Base-by-base conservation (phyloP, 2,113 vertebrate species). In the Mus musculus region DNA sequence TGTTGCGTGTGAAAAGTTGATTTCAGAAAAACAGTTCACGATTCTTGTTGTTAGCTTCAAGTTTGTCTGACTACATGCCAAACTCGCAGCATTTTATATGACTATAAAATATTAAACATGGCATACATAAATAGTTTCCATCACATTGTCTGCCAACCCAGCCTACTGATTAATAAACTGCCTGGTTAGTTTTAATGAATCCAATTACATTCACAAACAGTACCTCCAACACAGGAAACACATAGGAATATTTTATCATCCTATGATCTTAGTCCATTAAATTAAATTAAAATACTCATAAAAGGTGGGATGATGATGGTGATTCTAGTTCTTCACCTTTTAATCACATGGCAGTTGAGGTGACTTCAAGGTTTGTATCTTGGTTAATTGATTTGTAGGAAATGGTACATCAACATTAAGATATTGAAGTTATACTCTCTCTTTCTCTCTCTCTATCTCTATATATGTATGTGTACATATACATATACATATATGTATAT, bases 141-240 rank as follows among this genome's bases (percentile, higher is more conserved):
- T 94, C 96, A 89, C 78, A 93, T 92, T 96, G 94, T 96, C 69
- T 98, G 97, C 71, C 84, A 97, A 4, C 96, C 89, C 73, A 94
- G 96, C 88, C 86, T 96, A 71, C 97, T 98, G 96, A 88, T 97
- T 97, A 96, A 97, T 98, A 97, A 97, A 95, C 95, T 98, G 93
- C 88, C 65, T 95, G n/a, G 92, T 98, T 96, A 95, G 73, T 72
- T 98, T 98, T 96, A 96, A 54, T 94, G 97, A 98, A 98, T 93
- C 96, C 82, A 97, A 73, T 98, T 98, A 97, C 20, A 94, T 73
- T 97, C 95, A 94, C 96, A 97, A 98, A 93, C 80, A 97, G 49
- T 95, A 96, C 93, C 91, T 98, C 95, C 42, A 91, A 80, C 92
- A 96, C 42, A 93, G 39, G 87, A 73, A 91, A 94, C 94, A 26